Conservation (phyloP, 2,113 vertebrate genomes). For the Paratilapia polleni region DNA sequence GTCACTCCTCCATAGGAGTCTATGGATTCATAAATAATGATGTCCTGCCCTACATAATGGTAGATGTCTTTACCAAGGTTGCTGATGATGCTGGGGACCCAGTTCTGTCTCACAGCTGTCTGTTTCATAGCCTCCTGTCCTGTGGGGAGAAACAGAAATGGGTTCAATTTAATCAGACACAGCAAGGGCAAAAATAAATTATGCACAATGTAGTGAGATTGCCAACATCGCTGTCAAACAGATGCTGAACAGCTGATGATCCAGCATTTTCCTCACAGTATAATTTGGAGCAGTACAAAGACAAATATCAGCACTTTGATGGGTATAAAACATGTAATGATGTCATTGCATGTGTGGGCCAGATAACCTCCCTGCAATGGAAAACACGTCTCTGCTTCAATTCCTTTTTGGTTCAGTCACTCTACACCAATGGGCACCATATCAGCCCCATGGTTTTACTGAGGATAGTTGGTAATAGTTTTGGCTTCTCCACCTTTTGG, state of each 20-base stretch:
- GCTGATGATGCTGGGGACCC: not conserved
- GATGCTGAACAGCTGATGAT: not conserved
- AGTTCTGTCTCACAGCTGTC: not conserved
- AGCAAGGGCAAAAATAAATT: not conserved
- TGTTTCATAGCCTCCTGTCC: not conserved
- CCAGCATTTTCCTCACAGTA: not conserved
- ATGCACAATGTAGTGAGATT: not conserved
- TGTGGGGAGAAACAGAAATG: constrained; percentile 5
- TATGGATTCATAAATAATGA: constrained; percentile 71
- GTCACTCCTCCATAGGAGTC: constrained; percentile 73
- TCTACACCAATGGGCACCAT: not conserved
- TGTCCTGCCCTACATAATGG: constrained; percentile 71
- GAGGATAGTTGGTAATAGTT: not conserved
- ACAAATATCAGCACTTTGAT: not conserved
- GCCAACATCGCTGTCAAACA: not conserved
- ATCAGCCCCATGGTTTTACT: not conserved
- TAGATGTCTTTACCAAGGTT: constrained; percentile 59
- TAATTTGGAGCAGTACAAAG: not conserved
- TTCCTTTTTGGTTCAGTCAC: not conserved
- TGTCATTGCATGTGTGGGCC: not conserved
- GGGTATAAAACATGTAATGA: not conserved
- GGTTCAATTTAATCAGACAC: not conserved
- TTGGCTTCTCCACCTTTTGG: constrained; percentile 19
- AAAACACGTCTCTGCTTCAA: not conserved
- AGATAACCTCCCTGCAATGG: not conserved